Conservation (phyloP, 2,113 vertebrate genomes). For the Pollimyrus isidori region DNA sequence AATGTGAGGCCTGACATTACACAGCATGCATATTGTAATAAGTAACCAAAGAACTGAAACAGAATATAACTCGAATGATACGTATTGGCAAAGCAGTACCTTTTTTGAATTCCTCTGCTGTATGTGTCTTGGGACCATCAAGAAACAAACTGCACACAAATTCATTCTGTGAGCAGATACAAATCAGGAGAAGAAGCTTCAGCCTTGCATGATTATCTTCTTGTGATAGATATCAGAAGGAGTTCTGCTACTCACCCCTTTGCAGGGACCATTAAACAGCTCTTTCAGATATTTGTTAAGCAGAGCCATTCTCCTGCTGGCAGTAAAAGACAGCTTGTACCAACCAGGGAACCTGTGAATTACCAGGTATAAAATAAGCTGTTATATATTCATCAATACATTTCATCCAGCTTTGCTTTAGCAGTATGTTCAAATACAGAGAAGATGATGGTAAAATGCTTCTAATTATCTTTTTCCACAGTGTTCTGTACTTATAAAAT, state of each 20-base stretch:
- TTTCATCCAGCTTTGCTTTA: neutral
- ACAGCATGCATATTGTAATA: neutral
- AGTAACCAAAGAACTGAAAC: neutral
- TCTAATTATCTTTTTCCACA: neutral
- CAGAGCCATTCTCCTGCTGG: slow-evolving; percentile 56
- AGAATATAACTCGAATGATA: neutral
- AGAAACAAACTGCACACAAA: slow-evolving; percentile 71
- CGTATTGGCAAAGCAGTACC: slow-evolving; percentile 21
- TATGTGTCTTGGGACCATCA: slow-evolving; percentile 52
- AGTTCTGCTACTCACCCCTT: slow-evolving; percentile 43
- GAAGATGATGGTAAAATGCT: neutral
- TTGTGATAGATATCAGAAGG: neutral
- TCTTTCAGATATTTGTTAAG: slow-evolving; percentile 72
- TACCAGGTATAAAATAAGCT: neutral
- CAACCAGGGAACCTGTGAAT: slow-evolving; percentile 67
- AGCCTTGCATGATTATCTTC: neutral
- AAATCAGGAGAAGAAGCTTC: neutral
- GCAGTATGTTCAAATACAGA: neutral
- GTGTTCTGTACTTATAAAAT: neutral
- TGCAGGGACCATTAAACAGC: slow-evolving; percentile 64
- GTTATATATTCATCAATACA: neutral
- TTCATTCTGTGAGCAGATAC: slow-evolving; percentile 62
- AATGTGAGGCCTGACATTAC: neutral
- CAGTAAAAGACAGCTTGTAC: slow-evolving; percentile 57
- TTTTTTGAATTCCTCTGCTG: slow-evolving; percentile 4